These are phyloP conservation scores for Volucella zonaria DNA, from an alignment of 2,888 invertebrate species.

Conservation along the genomic window DNA sequence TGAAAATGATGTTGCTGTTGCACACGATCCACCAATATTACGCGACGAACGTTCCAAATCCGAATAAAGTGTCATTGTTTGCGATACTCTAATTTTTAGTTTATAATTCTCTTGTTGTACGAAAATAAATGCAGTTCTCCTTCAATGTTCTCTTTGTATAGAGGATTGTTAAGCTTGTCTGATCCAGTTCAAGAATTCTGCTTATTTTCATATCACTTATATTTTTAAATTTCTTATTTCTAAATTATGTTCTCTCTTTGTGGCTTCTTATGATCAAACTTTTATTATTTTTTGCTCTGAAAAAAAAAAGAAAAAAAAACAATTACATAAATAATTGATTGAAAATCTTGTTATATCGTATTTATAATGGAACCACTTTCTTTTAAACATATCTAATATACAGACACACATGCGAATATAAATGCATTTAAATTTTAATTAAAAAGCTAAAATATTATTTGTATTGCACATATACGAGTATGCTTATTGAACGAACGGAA, in stretches of 20 bases:
- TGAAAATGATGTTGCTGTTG: slow-evolving; percentile 54
- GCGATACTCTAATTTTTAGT: slow-evolving; percentile 16
- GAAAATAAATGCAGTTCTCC: slow-evolving; percentile 58
- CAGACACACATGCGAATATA: background rate
- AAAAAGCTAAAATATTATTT: too few relatives aligned
- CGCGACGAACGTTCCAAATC: slow-evolving; percentile 74
- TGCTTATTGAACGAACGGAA: too few relatives aligned
- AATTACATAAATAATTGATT: background rate
- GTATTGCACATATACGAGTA: too few relatives aligned
- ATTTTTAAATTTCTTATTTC: background rate
- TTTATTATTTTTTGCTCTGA: slow-evolving; percentile 27
- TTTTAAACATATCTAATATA: background rate
- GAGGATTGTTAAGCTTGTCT: slow-evolving; percentile 23
- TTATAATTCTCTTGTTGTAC: slow-evolving; percentile 6
- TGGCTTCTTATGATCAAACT: slow-evolving; percentile 7
- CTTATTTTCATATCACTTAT: background rate
- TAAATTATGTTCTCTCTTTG: background rate
- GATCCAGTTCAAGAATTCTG: background rate
- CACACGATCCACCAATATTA: slow-evolving; percentile 55
- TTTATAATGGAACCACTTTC: background rate
- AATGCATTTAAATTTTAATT: too few relatives aligned
- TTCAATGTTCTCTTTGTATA: slow-evolving; percentile 14
- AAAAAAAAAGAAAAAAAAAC: slow-evolving; percentile 7
- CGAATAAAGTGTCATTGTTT: slow-evolving; percentile 75
- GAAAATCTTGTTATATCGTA: too few relatives aligned